Conservation (phyloP, 2,797 vertebrate species). For the Gallinago solitaria region DNA sequence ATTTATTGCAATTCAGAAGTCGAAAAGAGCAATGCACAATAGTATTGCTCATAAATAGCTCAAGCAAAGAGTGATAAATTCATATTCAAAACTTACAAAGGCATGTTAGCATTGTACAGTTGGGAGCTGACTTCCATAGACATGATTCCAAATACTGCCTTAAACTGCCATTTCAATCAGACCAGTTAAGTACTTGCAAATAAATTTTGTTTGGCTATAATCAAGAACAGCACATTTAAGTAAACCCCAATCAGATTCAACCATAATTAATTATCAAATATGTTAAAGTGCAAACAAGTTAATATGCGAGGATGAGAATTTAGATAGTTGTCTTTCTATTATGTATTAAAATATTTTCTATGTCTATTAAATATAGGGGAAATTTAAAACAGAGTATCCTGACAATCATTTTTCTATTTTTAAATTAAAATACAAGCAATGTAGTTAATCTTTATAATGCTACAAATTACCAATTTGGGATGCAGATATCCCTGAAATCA, state of each 20-base stretch:
- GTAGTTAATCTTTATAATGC: not conserved
- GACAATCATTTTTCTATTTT: not conserved
- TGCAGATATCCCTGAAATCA: not conserved
- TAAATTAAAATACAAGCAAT: not conserved
- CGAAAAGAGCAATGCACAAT: not conserved
- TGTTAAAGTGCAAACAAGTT: not conserved
- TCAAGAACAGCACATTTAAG: not conserved
- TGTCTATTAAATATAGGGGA: not conserved
- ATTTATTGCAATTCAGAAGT: not conserved
- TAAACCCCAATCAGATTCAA: not conserved
- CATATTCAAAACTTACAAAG: not conserved
- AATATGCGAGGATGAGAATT: not conserved
- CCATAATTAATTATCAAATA: not conserved
- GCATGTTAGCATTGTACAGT: not conserved
- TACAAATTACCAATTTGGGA: not conserved
- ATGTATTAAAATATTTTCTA: not conserved
- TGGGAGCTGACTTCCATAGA: not conserved
- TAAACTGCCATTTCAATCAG: constrained; percentile 5
- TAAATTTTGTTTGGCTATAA: not conserved
- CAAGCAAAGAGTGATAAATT: not conserved
- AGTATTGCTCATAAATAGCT: not conserved
- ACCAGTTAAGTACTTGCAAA: not conserved
- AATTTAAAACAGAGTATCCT: not conserved
- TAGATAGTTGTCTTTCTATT: not conserved
- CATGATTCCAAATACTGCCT: not conserved